phyloP scores from a whole-genome alignment of 2,797 vertebrate species.

The Mycteria americana region DNA sequence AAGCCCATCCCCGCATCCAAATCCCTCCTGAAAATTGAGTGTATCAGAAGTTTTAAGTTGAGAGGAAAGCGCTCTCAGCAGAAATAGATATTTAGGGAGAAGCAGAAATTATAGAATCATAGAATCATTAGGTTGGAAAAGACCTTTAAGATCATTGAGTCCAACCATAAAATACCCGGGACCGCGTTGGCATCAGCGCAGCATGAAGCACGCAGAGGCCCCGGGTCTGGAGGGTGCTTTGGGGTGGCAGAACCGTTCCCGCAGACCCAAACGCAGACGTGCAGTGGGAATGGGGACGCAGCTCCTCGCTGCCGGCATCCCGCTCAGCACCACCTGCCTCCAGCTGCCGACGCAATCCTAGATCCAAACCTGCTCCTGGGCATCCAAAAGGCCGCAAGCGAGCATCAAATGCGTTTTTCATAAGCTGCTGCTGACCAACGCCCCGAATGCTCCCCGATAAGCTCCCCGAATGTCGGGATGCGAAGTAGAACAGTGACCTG shows the following conservation, averaged over 20 bases:
- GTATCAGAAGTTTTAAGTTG: too few species aligned
- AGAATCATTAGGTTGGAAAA: not conserved
- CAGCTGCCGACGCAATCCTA: not conserved
- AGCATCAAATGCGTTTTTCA: not conserved
- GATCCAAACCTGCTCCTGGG: fast-evolving
- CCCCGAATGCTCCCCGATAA: too few species aligned
- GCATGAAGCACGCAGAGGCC: fast-evolving
- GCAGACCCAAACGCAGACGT: not conserved
- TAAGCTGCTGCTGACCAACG: not conserved
- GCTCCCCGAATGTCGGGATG: too few species aligned
- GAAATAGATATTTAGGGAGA: not conserved
- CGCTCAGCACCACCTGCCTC: not conserved
- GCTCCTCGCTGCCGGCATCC: not conserved
- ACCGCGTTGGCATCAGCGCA: too few species aligned
- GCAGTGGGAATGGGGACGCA: fast-evolving
- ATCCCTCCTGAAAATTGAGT: not conserved
- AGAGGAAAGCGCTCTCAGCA: not conserved
- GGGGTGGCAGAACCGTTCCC: not conserved
- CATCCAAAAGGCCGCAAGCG: too few species aligned
- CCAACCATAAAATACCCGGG: not conserved
- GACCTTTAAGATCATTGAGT: not conserved
- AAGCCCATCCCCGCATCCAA: not conserved
- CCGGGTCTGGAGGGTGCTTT: fast-evolving
- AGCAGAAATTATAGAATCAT: not conserved
- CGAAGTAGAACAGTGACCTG: not conserved